Evolutionary conservation across 2,113 vertebrate species (phyloP), one percentile per base, ranked within the genome.

Genomic region (Grus americana): DNA sequence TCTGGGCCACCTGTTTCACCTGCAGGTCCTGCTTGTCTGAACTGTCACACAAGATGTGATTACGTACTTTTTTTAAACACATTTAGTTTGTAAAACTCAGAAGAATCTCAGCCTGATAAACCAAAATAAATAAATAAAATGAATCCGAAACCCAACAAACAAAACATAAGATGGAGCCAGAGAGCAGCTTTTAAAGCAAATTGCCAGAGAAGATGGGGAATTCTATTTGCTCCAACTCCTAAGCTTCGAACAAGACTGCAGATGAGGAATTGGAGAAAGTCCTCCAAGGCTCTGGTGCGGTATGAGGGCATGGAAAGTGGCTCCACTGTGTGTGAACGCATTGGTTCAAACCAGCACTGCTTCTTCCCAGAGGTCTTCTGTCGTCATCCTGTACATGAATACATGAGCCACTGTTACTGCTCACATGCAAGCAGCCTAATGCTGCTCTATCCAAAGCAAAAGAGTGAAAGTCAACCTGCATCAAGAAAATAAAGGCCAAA

Each of bases 131-230:
- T 7, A 20, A 27, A 81, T 9, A 58, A 57, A 26, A 61, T 23
- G 21, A 24, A 58, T 23, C 30, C 23, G 65, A 62, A 49, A 40
- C 22, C 5, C 38, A 73, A 49, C 10, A 21, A 66, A 88, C 15
- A 32, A 29, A 95, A 81, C 96, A 88, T 95, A 44, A 97, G 96
- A 95, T 97, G 96, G 96, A 92, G 96, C 95, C 95, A 97, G 91
- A 97, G 96, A 97, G 97, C 87, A 91, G 90, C 55, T 83, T 96
- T 95, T 87, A 88, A 82, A 95, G 78, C n/a, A 67, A 76, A n/a
- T n/a, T 36, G 38, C 40, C 14, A 17, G 70, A 9, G 18, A 61
- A 38, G 20, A 32, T 42, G 23, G 26, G 36, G 12, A 92, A 42
- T 58, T 87, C 38, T 0, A 5, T 81, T 82, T 61, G 66, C 76